Evolutionary conservation across 2,888 invertebrate species (phyloP), one percentile per base, ranked within the genome.

Genomic region (Pseudoips prasinana): DNA sequence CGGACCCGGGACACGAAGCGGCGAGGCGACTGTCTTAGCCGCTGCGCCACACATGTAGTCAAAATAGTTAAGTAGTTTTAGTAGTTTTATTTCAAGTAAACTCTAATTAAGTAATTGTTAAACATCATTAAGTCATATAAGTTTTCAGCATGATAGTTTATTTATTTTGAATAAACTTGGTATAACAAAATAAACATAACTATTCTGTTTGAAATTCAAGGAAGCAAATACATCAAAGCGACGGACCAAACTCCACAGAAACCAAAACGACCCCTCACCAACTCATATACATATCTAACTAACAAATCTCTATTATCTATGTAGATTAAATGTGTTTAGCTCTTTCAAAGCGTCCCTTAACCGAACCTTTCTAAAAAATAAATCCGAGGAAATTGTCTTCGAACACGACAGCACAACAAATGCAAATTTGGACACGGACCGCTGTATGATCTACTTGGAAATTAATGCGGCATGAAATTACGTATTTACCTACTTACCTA

Each of bases 401-500:
- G 31, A 40, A 45, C 56, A 50, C 47, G 58, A 51, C 45, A 60
- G 40, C 61, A 64, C 52, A 53, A 65, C 62, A 58, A 65, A 67
- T 71, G 67, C 64, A 69, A 69, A 72, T 65, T 60, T 54, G 43
- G 40, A 58, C 52, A 49, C 56, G 51, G 57, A 53, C 66, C 64
- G 51, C 57, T 66, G 51, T 70, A 71, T 79, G 70, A 81, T 79
- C 72, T 72, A 65, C 69, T 75, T 63, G 56, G 65, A 70, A 76
- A 75, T 80, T 78, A 83, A 84, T 78, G 74, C 65, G 65, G 58
- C 83, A 72, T 82, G 83, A 84, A 85, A 85, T 85, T 80, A 82
- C 81, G 74, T 81, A 74, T 82, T 83, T 82, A 81, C 84, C 84
- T 82, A 80, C 81, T 79, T 82, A 83, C 69, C 75, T 81, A 84